Evolutionary conservation across 1,140 invertebrate species (phyloP), one percentile per base, ranked within the genome.

Genomic region (Cryptotermes secundus): DNA sequence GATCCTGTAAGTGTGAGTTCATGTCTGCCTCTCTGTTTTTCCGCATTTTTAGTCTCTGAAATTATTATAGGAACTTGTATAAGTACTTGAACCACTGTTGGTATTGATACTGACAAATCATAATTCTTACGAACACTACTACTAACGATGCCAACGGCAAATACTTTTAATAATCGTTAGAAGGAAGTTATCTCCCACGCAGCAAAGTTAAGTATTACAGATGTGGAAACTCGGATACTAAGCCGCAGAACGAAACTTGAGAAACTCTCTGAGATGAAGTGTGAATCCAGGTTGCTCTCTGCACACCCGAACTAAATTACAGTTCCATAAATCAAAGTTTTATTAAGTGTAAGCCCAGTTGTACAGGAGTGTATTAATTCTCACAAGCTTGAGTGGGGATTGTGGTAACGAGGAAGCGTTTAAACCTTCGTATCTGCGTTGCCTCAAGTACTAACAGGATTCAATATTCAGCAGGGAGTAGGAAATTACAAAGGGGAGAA

Each of bases 251-350:
- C 59, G 59, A n/a, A 72, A 72, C 59, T 72, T 72, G 59, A 72
- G 59, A 72, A 31, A 72, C 26, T 31, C 59, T n/a, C 59, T 16
- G n/a, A 72, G 59, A 49, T 14, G 59, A 72, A 72, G 59, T 10
- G 2, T 72, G 59, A 26, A n/a, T 72, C 31, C 4, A 59, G 3
- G 16, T 59, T n/a, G 7, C 59, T 12, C 59, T 72, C 26, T 72
- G 59, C 26, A n/a, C 59, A 72, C 14, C 59, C 26, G 4, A n/a
- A 26, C 59, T 31, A 72, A 9, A 72, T 72, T 31, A n/a, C 59
- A 72, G 59, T 72, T 72, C 59, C 59, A 72, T 72, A 72, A 72
- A 72, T 72, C 59, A 72, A 72, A 72, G 26, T 31, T 72, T 72
- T 72, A 72, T 72, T 72, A 72, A 72, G 59, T 72, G 59, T 26